These are phyloP conservation scores for Colletes gigas DNA, from an alignment of 1,140 invertebrate species.

Conservation along the genomic window DNA sequence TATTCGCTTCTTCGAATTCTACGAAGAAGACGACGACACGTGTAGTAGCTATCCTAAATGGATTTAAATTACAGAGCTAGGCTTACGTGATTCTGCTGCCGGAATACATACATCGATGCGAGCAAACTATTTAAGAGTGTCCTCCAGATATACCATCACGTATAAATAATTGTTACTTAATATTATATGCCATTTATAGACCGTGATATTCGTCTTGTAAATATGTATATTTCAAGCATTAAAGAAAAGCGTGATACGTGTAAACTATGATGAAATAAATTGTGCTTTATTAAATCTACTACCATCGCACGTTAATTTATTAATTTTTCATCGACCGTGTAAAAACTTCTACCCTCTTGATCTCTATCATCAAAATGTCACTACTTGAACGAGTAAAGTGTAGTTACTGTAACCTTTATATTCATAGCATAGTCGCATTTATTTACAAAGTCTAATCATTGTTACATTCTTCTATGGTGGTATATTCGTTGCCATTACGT, in stretches of 20 bases:
- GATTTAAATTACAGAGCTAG: conserved; percentile 48
- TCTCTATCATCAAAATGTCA: too few species aligned
- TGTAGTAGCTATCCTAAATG: conserved; percentile 55
- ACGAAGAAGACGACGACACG: conserved; percentile 29
- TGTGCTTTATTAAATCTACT: conserved; percentile 65
- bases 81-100: conserved; percentile 50
- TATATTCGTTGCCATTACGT: background rate
- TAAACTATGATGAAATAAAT: conserved; percentile 70
- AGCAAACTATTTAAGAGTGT: conserved; percentile 56
- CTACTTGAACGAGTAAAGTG: too few species aligned
- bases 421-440: too few species aligned
- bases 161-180: conserved; percentile 65
- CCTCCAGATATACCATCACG: conserved; percentile 55
- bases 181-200: conserved; percentile 60
- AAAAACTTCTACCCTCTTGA: too few species aligned
- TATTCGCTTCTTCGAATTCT: conserved; percentile 65
- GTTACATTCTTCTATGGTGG: background rate
- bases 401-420: too few species aligned
- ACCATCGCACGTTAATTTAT: background rate
- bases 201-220: conserved; percentile 67
- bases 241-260: conserved; percentile 68
- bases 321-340: background rate
- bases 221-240: conserved; percentile 74
- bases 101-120: conserved; percentile 44
- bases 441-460: conserved; percentile 19